Percentiles rank a stretch among this genome's conserved stretches.
phyloP scores from a whole-genome alignment of 1,140 invertebrate genomes.

The Scylla paramamosain region DNA sequence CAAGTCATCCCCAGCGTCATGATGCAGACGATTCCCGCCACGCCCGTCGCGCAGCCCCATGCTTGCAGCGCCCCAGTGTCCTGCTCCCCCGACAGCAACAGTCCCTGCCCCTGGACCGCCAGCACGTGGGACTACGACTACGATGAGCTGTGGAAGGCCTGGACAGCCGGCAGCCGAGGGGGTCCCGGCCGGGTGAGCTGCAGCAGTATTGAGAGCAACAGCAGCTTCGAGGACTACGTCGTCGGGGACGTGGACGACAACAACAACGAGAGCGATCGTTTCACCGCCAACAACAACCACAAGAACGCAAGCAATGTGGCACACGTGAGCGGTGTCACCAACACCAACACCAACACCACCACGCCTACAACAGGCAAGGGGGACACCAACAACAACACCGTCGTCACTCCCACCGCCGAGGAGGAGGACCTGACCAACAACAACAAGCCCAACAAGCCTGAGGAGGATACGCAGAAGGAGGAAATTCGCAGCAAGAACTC shows the following conservation, averaged over 20 bases:
- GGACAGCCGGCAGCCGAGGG: neutral
- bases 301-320: neutral
- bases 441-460: neutral
- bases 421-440: conserved; percentile 33
- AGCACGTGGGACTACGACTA: neutral
- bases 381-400: conserved; percentile 18
- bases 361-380: neutral
- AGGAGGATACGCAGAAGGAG: neutral
- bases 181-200: conserved; percentile 42
- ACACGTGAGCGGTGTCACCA: neutral
- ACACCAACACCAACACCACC: neutral
- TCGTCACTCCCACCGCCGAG: neutral
- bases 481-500: conserved; percentile 31
- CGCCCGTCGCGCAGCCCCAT: neutral
- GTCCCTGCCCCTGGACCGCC: neutral
- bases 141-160: conserved; percentile 22
- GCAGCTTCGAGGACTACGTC: conserved; percentile 39
- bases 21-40: conserved; percentile 33
- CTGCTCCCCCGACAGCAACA: neutral
- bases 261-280: neutral
- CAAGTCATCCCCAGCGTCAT: neutral
- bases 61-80: neutral
- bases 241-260: conserved; percentile 13
- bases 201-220: conserved; percentile 48
- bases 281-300: conserved; percentile 25